Percentiles rank a stretch among this genome's conserved stretches.
Conservation (phyloP, 2,888 invertebrate genomes). For the Drosophila antonietae region DNA sequence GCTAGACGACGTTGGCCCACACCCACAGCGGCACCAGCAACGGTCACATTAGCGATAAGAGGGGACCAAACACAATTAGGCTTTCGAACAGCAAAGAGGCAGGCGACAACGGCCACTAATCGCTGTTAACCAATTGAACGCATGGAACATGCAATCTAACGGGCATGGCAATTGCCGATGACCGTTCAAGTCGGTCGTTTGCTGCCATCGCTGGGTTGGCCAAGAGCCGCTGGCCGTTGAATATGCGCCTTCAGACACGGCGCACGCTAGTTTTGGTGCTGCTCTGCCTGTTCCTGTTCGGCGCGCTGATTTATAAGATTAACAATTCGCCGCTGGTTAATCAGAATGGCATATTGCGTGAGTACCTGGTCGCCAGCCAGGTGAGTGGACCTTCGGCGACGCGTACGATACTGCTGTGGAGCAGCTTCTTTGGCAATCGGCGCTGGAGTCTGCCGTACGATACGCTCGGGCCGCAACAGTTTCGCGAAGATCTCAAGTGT, state of each 20-base stretch:
- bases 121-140: slow-evolving; percentile 17
- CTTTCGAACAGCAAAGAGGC: slow-evolving; percentile 8
- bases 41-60: slow-evolving; percentile 23
- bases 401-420: slow-evolving; percentile 81
- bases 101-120: slow-evolving; percentile 10
- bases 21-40: not conserved
- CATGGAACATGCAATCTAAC: slow-evolving; percentile 14
- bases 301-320: slow-evolving; percentile 83
- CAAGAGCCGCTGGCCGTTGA: not conserved
- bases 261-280: slow-evolving; percentile 27
- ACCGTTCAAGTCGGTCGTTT: slow-evolving; percentile 30
- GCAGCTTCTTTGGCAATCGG: slow-evolving; percentile 75
- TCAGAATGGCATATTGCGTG: slow-evolving; percentile 75
- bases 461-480: slow-evolving; percentile 69
- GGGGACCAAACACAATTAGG: slow-evolving; percentile 26
- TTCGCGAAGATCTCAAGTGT: slow-evolving; percentile 78
- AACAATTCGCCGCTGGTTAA: slow-evolving; percentile 72
- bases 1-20: not conserved
- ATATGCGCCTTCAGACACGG: slow-evolving; percentile 37
- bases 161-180: slow-evolving; percentile 45
- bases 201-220: not conserved
- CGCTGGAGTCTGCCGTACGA: slow-evolving; percentile 79
- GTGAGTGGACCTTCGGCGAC: slow-evolving; percentile 20
- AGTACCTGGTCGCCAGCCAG: slow-evolving; percentile 39
- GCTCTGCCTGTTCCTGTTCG: slow-evolving; percentile 79